Evolutionary conservation across 2,797 vertebrate genomes (phyloP).

Genomic region (Eidolon dupreanum): DNA sequence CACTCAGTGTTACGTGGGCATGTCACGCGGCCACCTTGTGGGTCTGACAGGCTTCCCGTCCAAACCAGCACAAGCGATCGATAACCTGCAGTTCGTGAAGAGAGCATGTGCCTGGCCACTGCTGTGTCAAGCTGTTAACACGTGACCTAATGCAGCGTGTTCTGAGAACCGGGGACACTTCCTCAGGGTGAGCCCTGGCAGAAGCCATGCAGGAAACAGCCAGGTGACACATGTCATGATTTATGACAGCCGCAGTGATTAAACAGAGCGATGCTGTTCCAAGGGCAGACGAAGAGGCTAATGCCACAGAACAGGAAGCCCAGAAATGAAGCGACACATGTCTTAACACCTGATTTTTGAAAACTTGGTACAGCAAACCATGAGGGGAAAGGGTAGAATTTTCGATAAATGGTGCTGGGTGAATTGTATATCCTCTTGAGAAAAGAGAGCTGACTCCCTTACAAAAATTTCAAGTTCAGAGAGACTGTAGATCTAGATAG

Average conservation of each 20-base stretch:
- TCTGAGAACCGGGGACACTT: neutral
- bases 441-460: neutral
- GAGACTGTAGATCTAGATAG: neutral
- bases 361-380: neutral
- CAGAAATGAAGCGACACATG: neutral
- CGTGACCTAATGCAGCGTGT: neutral
- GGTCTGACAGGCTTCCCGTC: neutral
- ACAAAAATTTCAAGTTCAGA: neutral
- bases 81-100: slow-evolving; percentile 39
- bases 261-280: neutral
- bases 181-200: neutral
- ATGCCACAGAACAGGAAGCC: neutral
- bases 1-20: neutral
- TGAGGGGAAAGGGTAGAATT: neutral
- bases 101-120: neutral
- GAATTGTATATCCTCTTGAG: neutral
- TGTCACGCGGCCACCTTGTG: neutral
- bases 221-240: neutral
- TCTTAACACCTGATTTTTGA: neutral
- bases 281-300: neutral
- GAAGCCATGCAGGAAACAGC: neutral
- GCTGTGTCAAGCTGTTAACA: neutral
- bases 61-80: slow-evolving; percentile 57
- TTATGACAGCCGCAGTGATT: neutral
- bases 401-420: neutral